Evolutionary conservation across 2,888 invertebrate genomes (phyloP), one percentile per base, ranked within the genome.

Genomic region (Gari tellinella): DNA sequence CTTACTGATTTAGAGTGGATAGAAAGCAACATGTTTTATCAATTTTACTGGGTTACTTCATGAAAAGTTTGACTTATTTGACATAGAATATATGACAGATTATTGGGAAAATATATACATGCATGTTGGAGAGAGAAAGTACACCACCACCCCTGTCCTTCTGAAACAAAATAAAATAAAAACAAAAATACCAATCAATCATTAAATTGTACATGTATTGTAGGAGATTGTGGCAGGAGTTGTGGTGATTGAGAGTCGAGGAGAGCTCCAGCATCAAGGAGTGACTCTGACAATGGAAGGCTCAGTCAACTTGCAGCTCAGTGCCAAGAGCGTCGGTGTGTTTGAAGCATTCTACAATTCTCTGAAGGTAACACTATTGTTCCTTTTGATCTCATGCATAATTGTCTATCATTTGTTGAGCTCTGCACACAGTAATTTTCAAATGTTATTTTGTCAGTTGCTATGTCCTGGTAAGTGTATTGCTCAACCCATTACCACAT

Each of bases 271-370:
- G 88, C 98, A 99, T 90, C 98, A 99, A 92, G 98, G 98, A 1
- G 95, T 99, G 64, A 94, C 94, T n/a, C 93, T 99, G 41, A 94
- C 94, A 0, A 94, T 97, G 93, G 97, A 98, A 88, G 99, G 98
- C 5, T 94, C 94, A 2, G 98, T 98, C 1, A 96, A 95, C 91
- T 93, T 99, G 73, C 97, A 98, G 92, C 93, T 97, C 17, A 97
- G 97, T 91, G 95, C 96, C 15, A 98, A 98, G 92, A 97, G 96
- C 93, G 96, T 96, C 52, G 98, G 98, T 12, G 95, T 98, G 62
- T 95, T 99, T 89, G 98, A 99, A 90, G 97, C 98, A 1, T 97
- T 99, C 91, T 97, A 97, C 86, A 98, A 97, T 91, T 97, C 97
- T 14, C 95, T 98, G 0, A 98, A 97, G 94, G 97, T 97, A 81